Evolutionary conservation across 1,140 invertebrate species (phyloP), one percentile per base, ranked within the genome.

Genomic region (Euglossa dilemma): DNA sequence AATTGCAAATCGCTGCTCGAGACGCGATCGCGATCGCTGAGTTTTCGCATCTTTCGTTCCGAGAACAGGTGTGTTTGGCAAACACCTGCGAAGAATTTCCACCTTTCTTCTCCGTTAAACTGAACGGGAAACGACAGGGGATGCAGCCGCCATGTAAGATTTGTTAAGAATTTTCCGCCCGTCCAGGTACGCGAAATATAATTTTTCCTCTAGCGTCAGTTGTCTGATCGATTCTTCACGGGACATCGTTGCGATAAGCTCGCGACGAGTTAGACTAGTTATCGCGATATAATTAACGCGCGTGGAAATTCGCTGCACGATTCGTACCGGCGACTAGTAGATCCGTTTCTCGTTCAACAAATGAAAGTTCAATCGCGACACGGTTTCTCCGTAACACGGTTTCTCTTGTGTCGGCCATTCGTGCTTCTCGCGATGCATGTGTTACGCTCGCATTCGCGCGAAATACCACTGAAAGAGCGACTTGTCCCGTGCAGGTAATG

Each of bases 401-500:
- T 91, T 93, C 92, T 91, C 91, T n/a, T 2, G 0, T 2, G 0
- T 50, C n/a, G 16, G 7, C 20, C 66, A 11, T 28, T 20, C 66
- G 43, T n/a, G 57, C 23, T 25, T 18, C 57, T 9, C 23, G 20
- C 56, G 57, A 57, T 57, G 8, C 7, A 0, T 7, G 59, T 11
- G 28, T 28, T 25, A 63, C 12, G 59, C 3, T 63, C 59, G 36
- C 36, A 36, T 36, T 36, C 36, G 4, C 36, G 7, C 18, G n/a
- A n/a, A 61, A 12, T 14, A 18, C 6, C 6, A 3, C 1, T 47
- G 36, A 36, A 71, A 59, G 0, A 6, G 50, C 50, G 6, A 36
- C 14, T 52, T 23, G 14, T 5, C 64, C 23, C 74, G 14, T 93
- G 93, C 87, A 95, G 95, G 92, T 77, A 88, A 92, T 36, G 94